Evolutionary conservation across 2,888 invertebrate genomes (phyloP), one percentile per base, ranked within the genome.

Genomic region (Leptinotarsa tumamoca): DNA sequence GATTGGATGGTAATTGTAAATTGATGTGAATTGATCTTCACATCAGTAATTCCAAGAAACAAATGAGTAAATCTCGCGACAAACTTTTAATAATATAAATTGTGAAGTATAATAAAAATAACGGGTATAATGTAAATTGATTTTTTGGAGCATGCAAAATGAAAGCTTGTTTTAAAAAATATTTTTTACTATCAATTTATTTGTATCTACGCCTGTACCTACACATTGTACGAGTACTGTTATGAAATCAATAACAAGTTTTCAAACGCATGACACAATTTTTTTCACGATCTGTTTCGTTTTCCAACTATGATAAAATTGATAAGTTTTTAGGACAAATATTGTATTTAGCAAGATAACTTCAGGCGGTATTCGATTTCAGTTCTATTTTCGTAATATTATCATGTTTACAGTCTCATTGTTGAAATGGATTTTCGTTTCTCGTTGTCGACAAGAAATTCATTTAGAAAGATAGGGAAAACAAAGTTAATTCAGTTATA

Each of bases 301-400:
- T 58, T 13, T 23, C 58, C 4, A 23, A 58, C 23, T 10, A 58
- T 58, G 58, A 58, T 58, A 27, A 58, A 43, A 43, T 13, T 43
- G 43, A 21, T 58, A 23, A 58, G 23, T 14, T 23, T 43, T 43
- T 43, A 43, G 43, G 4, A 58, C 58, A 58, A 58, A 58, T 58
- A 58, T 58, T 58, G 18, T 58, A 58, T 58, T 58, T 23, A 58
- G 15, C 58, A 58, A 58, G 58, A 58, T 58, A 23, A 58, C 21
- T 21, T 4, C 18, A 4, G 23, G 58, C 58, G 14, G 15, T 58
- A 23, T 27, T 58, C 21, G 58, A 23, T 27, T 58, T 58, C 23
- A 58, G 4, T 13, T 58, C 58, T 58, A 14, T 23, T 58, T 23
- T 58, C 58, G 58, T 58, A 58, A 58, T 58, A 58, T 23, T 21